A percentile compares a stretch with the other conserved stretches of the same genome.
Conservation (phyloP, 1,140 invertebrate species). For the Myzus persicae region DNA sequence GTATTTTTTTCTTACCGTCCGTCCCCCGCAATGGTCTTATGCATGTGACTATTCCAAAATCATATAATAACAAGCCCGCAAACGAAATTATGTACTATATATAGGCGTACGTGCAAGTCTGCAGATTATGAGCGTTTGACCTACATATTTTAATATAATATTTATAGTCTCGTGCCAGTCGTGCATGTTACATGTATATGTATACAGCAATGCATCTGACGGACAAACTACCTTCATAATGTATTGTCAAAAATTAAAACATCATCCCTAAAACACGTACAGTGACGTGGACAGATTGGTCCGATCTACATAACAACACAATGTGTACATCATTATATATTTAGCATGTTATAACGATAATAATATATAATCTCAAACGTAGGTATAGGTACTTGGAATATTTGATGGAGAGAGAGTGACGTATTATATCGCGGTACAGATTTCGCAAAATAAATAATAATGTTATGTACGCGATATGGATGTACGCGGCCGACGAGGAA, state of each 20-base stretch:
- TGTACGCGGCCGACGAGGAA: background rate
- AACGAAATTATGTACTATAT: background rate
- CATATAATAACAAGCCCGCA: background rate
- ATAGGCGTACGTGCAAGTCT: constrained; percentile 20
- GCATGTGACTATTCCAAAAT: background rate
- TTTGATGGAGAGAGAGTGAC: background rate
- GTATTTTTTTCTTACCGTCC: background rate
- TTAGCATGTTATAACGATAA: background rate
- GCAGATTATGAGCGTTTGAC: constrained; percentile 37
- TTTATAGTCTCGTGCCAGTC: background rate
- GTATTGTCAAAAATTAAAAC: background rate
- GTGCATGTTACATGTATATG: background rate
- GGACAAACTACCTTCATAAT: background rate
- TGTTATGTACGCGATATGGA: background rate
- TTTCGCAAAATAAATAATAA: background rate
- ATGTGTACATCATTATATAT: background rate
- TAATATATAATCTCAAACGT: background rate
- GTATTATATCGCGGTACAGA: background rate
- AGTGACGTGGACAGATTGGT: background rate
- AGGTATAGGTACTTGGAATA: background rate
- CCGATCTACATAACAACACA: background rate
- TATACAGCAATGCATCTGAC: background rate
- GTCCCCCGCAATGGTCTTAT: constrained; percentile 10
- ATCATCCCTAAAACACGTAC: background rate
- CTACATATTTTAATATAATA: constrained; percentile 19